Conservation (phyloP, 2,113 vertebrate genomes). For the Mormyrus lacerda region DNA sequence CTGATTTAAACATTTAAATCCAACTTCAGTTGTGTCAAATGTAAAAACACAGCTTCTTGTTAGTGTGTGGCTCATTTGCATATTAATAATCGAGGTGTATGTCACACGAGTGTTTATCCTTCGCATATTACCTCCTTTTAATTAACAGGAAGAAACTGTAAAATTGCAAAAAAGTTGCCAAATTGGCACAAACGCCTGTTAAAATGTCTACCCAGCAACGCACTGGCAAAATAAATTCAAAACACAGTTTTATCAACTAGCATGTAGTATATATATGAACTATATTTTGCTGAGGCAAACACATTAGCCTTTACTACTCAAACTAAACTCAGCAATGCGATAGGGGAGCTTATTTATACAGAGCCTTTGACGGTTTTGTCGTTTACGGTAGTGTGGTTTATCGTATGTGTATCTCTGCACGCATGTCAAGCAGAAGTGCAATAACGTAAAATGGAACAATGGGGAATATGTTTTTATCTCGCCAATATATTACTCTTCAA, state of each 20-base stretch:
- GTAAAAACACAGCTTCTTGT: not conserved
- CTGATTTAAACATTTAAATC: not conserved
- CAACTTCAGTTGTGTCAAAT: not conserved
- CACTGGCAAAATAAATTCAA: not conserved
- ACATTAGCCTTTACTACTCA: not conserved
- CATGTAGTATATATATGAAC: not conserved
- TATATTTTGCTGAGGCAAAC: not conserved
- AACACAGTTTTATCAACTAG: not conserved
- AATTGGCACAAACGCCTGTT: not conserved
- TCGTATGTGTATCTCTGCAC: not conserved
- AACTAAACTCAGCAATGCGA: not conserved
- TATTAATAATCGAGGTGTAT: not conserved
- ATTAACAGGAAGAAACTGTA: not conserved
- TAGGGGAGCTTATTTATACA: not conserved
- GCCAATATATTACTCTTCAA: not conserved
- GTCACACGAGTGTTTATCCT: not conserved
- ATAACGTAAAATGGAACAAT: not conserved
- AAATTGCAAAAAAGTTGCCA: not conserved
- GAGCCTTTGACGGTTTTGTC: not conserved
- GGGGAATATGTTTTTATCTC: not conserved
- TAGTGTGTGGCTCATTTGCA: not conserved
- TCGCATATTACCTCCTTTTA: not conserved
- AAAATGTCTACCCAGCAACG: not conserved
- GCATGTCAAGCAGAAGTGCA: not conserved
- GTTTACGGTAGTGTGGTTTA: not conserved